phyloP scores from a whole-genome alignment of 2,113 vertebrate genomes.

The Asarcornis scutulata region DNA sequence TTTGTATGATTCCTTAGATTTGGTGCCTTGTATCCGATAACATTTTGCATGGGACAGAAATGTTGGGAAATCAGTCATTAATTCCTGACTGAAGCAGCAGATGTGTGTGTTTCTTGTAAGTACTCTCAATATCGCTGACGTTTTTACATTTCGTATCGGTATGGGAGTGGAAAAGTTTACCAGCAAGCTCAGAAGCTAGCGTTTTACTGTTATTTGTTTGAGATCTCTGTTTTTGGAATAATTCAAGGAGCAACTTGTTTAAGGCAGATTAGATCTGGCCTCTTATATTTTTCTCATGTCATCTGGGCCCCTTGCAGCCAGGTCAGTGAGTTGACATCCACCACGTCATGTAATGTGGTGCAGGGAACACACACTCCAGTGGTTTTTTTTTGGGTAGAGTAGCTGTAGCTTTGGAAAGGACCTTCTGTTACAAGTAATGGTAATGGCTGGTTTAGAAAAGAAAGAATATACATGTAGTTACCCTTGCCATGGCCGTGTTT shows the following conservation, averaged over 20 bases:
- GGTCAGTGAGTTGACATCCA: background rate
- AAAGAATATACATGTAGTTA: background rate
- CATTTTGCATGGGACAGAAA: constrained; percentile 61
- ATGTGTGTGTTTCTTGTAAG: constrained; percentile 44
- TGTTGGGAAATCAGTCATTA: background rate
- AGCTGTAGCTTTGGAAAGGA: constrained; percentile 46
- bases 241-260: background rate
- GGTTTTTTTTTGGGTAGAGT: background rate
- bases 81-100: constrained; percentile 27
- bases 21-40: constrained; percentile 76
- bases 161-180: constrained; percentile 42
- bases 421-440: background rate
- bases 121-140: background rate
- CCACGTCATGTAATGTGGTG: background rate
- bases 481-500: background rate
- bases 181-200: constrained; percentile 48
- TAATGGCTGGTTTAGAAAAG: background rate
- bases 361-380: background rate
- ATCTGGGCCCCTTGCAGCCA: background rate
- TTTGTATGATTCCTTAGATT: constrained; percentile 66
- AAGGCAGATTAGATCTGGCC: background rate
- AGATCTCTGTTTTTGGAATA: constrained; percentile 32
- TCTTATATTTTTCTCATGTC: background rate
- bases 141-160: constrained; percentile 12
- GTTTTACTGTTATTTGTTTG: background rate